Conservation (phyloP, 2,113 vertebrate species). For the Ginglymostoma cirratum region DNA sequence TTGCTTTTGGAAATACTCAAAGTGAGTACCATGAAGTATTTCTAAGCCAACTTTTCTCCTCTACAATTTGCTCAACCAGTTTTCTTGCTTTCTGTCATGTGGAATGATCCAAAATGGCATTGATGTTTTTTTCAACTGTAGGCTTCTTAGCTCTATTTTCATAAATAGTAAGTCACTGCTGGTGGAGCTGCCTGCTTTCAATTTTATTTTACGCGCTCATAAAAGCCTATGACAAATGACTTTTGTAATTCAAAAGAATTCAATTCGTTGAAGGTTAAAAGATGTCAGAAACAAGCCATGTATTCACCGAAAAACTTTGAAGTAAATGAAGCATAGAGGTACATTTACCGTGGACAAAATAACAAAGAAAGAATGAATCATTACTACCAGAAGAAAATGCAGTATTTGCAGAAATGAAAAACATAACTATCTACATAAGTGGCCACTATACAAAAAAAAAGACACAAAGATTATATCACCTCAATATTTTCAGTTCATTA, state of each 20-base stretch:
- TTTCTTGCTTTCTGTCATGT: neutral
- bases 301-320: neutral
- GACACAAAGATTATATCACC: too few species aligned
- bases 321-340: neutral
- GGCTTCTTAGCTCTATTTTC: neutral
- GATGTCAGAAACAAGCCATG: too few species aligned
- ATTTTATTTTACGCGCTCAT: neutral
- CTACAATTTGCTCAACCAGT: neutral
- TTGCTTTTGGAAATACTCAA: neutral
- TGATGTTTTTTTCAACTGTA: neutral
- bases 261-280: neutral
- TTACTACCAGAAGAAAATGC: neutral
- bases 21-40: neutral
- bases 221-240: neutral
- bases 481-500: neutral
- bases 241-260: conserved; percentile 3
- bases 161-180: neutral
- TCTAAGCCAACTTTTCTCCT: neutral
- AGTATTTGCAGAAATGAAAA: neutral
- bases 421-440: too few species aligned
- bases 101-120: neutral
- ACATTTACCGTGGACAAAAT: neutral
- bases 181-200: neutral
- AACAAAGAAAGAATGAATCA: neutral
- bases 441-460: too few species aligned